A percentile compares a stretch with the other conserved stretches of the same genome.
Conservation (phyloP, 1,140 invertebrate species). For the Stratiolaelaps scimitus region DNA sequence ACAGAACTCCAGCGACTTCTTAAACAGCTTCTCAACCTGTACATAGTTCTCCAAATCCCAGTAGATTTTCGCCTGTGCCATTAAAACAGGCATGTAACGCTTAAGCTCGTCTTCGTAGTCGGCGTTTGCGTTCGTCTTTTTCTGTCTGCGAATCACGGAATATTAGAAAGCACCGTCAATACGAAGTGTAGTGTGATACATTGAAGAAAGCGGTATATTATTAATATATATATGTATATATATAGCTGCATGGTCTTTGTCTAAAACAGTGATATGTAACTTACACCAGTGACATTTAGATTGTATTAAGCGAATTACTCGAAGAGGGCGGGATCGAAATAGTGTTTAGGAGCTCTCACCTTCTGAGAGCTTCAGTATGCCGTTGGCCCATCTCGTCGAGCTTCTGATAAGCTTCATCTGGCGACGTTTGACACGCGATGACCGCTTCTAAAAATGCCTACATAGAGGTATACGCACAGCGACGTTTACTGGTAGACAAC, state of each 20-base stretch:
- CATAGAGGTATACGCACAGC: constrained; percentile 43
- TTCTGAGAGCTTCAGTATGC: constrained; percentile 69
- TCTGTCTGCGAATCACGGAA: constrained; percentile 38
- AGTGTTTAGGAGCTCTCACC: not conserved
- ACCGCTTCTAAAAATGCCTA: constrained; percentile 67
- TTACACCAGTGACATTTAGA: constrained; percentile 25
- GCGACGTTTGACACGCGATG: constrained; percentile 92
- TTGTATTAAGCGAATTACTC: not conserved
- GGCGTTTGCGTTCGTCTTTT: not conserved
- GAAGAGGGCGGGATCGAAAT: not conserved
- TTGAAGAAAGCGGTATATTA: no score
- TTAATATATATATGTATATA: no score
- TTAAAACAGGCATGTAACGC: constrained; percentile 73
- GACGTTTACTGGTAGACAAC: not conserved
- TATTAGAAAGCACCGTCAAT: no score
- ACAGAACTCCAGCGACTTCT: constrained; percentile 94
- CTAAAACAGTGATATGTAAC: constrained; percentile 1
- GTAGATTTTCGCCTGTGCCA: constrained; percentile 98
- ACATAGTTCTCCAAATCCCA: constrained; percentile 94
- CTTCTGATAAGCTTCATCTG: constrained; percentile 91
- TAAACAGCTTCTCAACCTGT: constrained; percentile 84
- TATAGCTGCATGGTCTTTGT: no score
- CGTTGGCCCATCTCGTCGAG: constrained; percentile 86
- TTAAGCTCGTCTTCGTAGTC: constrained; percentile 36
- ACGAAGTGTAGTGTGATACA: no score